Conservation (phyloP, 2,797 vertebrate species). For the Peromyscus attwateri region DNA sequence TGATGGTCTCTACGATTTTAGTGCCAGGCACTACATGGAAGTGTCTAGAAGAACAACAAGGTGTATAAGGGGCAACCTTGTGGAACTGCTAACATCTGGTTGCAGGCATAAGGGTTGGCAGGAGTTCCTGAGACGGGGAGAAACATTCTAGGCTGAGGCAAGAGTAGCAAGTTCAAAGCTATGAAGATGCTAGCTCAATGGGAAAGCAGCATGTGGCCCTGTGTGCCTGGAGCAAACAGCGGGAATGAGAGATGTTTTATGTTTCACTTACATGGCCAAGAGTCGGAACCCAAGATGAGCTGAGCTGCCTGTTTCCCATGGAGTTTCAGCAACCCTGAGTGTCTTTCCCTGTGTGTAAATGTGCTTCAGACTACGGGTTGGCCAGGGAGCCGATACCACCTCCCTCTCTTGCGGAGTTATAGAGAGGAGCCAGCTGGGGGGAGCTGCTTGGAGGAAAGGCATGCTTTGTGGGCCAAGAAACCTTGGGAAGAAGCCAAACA, state of each 20-base stretch:
- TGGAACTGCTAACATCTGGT: neutral
- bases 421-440: slow-evolving; percentile 56
- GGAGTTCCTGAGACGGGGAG: neutral
- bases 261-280: slow-evolving; percentile 56
- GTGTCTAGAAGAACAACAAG: neutral
- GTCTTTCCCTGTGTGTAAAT: neutral
- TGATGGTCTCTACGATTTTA: accelerated
- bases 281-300: neutral
- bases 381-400: neutral
- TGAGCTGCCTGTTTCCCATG: neutral
- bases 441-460: slow-evolving; percentile 70
- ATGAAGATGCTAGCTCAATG: neutral
- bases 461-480: slow-evolving; percentile 69
- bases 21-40: too few relatives aligned
- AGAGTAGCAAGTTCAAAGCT: neutral
- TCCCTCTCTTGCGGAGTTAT: neutral
- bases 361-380: neutral
- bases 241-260: slow-evolving; percentile 45
- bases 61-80: neutral
- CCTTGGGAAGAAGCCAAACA: slow-evolving; percentile 57
- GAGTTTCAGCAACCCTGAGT: neutral
- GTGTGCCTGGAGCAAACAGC: slow-evolving; percentile 6
- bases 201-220: neutral
- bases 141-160: neutral
- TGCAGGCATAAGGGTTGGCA: neutral